Conservation (phyloP, 1,140 invertebrate species). For the Microplitis mediator region DNA sequence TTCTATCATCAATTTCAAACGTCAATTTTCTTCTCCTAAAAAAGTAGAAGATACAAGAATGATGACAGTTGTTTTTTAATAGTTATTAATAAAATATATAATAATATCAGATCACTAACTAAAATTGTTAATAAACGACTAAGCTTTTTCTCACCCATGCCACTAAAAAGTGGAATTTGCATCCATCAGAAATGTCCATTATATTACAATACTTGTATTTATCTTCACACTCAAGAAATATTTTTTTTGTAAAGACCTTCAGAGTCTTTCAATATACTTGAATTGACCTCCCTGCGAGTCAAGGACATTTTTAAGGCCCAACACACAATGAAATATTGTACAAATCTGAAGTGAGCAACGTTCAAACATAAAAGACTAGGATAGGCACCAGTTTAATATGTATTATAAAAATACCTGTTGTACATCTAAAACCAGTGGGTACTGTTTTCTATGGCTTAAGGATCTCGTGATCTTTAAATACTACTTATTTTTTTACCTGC, state of each 20-base stretch:
- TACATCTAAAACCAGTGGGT: constrained; percentile 20
- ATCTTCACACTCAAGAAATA: constrained; percentile 20
- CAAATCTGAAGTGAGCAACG: constrained; percentile 14
- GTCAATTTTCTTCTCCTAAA: not conserved
- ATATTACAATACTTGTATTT: constrained; percentile 15
- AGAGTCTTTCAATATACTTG: constrained; percentile 21
- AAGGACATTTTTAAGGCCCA: constrained; percentile 27
- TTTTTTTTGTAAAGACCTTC: not conserved
- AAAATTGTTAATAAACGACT: too few species aligned
- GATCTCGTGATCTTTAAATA: not conserved
- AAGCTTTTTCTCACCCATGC: too few species aligned
- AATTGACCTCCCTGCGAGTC: constrained; percentile 26
- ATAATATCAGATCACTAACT: too few species aligned
- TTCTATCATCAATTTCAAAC: not conserved
- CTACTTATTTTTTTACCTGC: too few species aligned
- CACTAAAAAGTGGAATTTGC: not conserved
- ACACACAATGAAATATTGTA: constrained; percentile 13
- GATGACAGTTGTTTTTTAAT: too few species aligned
- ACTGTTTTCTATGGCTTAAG: not conserved
- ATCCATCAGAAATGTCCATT: constrained; percentile 9
- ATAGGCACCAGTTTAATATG: not conserved
- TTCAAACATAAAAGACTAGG: not conserved
- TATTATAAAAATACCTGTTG: constrained; percentile 2
- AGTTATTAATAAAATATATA: too few species aligned
- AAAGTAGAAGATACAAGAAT: too few species aligned